phyloP scores from a whole-genome alignment of 2,113 vertebrate species.

The Tichodroma muraria region DNA sequence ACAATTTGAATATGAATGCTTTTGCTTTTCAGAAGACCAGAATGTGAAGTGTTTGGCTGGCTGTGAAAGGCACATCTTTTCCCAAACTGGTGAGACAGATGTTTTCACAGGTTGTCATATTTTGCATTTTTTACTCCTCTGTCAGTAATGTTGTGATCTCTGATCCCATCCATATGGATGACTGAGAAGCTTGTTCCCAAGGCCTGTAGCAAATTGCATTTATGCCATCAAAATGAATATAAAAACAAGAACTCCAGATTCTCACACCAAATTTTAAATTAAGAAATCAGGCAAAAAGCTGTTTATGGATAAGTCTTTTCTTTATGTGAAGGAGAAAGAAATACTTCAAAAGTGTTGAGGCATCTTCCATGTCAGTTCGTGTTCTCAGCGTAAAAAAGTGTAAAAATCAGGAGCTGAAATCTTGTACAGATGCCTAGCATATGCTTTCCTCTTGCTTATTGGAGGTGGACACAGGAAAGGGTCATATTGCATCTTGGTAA shows the following conservation, averaged over 20 bases:
- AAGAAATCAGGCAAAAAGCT: not conserved
- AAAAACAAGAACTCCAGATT: not conserved
- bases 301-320: not conserved
- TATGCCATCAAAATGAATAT: not conserved
- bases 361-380: not conserved
- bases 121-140: not conserved
- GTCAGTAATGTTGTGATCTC: constrained; percentile 19
- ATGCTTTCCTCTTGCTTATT: not conserved
- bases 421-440: not conserved
- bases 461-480: not conserved
- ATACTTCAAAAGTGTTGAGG: not conserved
- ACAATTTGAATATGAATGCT: not conserved
- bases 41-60: not conserved
- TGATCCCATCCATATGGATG: constrained; percentile 33
- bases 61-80: constrained; percentile 21
- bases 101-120: constrained; percentile 37
- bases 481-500: not conserved
- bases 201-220: not conserved
- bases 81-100: constrained; percentile 7
- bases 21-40: not conserved
- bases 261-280: not conserved
- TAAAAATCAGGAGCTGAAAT: not conserved
- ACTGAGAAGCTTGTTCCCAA: not conserved
- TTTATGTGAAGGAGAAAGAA: not conserved
- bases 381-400: not conserved